Evolutionary conservation across 30 jellyfish, hydroid and myxozoan species (phyloP).

Genomic region (Aurelia aurita complex sp. Pacific): DNA sequence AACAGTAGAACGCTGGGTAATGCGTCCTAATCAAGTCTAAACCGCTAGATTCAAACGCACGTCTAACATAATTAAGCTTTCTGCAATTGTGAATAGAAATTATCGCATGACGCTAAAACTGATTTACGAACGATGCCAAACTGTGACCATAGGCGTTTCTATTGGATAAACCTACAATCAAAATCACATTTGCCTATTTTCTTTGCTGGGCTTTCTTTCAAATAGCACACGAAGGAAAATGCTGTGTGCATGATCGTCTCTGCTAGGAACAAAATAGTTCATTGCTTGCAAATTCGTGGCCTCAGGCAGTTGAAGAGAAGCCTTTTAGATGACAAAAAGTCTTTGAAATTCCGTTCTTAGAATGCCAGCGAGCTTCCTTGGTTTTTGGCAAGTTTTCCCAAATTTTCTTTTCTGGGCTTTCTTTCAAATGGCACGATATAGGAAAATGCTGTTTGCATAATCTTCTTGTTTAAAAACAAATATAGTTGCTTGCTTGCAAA

Average conservation of each 20-base stretch:
- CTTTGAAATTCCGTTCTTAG: no score
- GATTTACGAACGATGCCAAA: conserved; percentile 46
- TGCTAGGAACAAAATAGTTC: no score
- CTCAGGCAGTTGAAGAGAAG: no score
- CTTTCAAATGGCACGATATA: not conserved
- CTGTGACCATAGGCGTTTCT: conserved; percentile 49
- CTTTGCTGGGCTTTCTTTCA: not conserved
- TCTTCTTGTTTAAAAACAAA: no score
- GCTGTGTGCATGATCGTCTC: no score
- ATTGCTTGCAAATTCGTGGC: no score
- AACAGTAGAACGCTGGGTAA: conserved; percentile 67
- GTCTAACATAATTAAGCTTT: conserved; percentile 44
- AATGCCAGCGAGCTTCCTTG: no score
- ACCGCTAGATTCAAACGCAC: conserved; percentile 34
- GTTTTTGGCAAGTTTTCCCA: no score
- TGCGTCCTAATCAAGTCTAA: conserved; percentile 37
- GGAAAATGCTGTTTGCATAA: no score
- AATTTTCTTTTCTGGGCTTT: not conserved
- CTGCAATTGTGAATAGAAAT: conserved; percentile 37
- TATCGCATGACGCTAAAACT: conserved; percentile 32
- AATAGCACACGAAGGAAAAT: not conserved
- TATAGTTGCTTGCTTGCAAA: no score
- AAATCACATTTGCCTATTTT: not conserved
- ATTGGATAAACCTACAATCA: conserved; percentile 15
- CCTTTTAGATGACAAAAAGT: no score